phyloP scores from a whole-genome alignment of 1,140 invertebrate species.

The Pseudomyrmex pallidus region DNA sequence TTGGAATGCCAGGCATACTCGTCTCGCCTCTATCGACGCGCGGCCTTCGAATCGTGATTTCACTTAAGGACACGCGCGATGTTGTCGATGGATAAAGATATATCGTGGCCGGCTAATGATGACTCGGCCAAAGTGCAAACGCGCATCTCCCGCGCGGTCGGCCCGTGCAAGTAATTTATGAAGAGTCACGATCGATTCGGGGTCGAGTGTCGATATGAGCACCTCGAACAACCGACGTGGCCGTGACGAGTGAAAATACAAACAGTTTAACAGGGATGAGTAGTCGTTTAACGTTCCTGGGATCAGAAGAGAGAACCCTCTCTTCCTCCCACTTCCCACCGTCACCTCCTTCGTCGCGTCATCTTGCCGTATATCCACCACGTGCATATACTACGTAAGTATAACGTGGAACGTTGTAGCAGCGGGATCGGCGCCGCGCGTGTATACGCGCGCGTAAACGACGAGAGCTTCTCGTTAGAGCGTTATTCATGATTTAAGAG shows the following conservation, averaged over 20 bases:
- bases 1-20: constrained; percentile 22
- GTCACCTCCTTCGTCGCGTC: constrained; percentile 18
- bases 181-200: constrained; percentile 77
- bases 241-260: constrained; percentile 85
- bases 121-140: constrained; percentile 75
- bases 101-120: constrained; percentile 76
- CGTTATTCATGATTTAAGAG: constrained; percentile 23
- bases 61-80: constrained; percentile 74
- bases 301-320: constrained; percentile 71
- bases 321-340: constrained; percentile 13
- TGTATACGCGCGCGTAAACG: constrained; percentile 39
- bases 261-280: constrained; percentile 85
- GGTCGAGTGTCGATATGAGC: constrained; percentile 79
- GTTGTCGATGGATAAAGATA: constrained; percentile 82
- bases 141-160: neutral
- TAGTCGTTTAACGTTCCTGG: constrained; percentile 80
- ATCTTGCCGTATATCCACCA: constrained; percentile 27
- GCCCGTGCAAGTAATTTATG: constrained; percentile 67
- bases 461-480: constrained; percentile 35
- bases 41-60: constrained; percentile 66
- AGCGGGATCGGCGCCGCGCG: constrained; percentile 42
- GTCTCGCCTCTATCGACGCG: neutral
- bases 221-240: constrained; percentile 73
- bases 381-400: constrained; percentile 34
- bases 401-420: constrained; percentile 26